These are phyloP conservation scores for Otis tarda DNA, from an alignment of 2,113 vertebrate genomes.

Conservation along the genomic window DNA sequence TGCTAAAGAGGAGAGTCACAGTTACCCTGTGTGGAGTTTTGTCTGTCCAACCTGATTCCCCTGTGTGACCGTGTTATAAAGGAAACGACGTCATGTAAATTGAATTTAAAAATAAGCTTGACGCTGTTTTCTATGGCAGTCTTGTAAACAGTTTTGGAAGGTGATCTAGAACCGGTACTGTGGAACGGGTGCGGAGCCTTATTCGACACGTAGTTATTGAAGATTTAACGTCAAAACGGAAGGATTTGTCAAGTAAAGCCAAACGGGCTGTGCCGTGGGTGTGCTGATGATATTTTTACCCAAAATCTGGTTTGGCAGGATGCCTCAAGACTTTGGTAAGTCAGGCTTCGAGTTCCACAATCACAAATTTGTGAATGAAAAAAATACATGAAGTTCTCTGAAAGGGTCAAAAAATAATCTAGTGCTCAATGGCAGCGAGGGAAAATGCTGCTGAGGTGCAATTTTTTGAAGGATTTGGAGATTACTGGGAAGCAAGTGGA, in stretches of 20 bases:
- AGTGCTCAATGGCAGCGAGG: background rate
- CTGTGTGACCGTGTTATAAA: background rate
- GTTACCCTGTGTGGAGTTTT: background rate
- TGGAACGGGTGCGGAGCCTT: background rate
- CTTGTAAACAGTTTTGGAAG: background rate
- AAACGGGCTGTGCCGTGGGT: background rate
- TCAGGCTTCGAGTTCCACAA: background rate
- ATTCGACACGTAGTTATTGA: rapidly evolving
- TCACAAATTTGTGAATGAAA: background rate
- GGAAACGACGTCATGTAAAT: background rate
- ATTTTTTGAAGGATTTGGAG: background rate
- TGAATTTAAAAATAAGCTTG: background rate
- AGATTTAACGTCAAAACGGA: background rate
- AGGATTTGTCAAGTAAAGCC: background rate
- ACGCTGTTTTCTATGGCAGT: background rate
- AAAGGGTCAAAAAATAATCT: background rate
- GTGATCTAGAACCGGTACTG: no score
- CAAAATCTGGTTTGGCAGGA: background rate
- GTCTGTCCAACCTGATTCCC: background rate
- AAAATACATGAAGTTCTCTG: background rate
- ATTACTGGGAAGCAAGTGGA: background rate
- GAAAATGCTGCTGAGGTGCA: background rate
- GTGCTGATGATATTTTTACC: background rate
- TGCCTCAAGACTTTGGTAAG: background rate
- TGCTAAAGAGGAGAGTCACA: background rate